A percentile compares a stretch with the other conserved stretches of the same genome.
phyloP scores from a whole-genome alignment of 2,113 vertebrate genomes.

The Callipepla californica region DNA sequence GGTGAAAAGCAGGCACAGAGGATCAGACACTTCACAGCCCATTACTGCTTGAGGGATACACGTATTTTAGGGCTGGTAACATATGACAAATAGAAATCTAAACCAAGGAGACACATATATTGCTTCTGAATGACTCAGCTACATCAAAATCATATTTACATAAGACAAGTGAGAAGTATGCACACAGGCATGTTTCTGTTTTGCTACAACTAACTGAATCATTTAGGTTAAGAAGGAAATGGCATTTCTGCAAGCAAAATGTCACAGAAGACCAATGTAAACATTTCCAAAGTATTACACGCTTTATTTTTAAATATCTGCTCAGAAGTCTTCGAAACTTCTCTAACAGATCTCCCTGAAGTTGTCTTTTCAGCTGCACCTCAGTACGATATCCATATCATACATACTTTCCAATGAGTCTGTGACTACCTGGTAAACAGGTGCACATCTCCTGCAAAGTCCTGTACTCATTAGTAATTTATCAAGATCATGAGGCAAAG shows the following conservation, averaged over 20 bases:
- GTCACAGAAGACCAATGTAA: neutral
- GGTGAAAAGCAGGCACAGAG: neutral
- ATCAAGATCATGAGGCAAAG: neutral
- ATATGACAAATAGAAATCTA: neutral
- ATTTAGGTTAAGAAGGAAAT: neutral
- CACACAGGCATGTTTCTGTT: neutral
- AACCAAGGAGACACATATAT: neutral
- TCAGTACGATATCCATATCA: neutral
- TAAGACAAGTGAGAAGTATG: neutral
- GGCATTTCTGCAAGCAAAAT: neutral
- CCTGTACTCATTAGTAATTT: neutral
- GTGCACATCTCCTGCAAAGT: neutral
- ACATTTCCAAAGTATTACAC: neutral
- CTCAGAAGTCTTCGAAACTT: neutral
- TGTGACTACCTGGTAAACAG: neutral
- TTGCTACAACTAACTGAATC: constrained; percentile 20
- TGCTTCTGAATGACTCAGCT: constrained; percentile 6
- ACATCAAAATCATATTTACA: neutral
- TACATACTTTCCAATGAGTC: neutral
- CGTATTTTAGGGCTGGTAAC: neutral
- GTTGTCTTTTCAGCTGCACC: neutral
- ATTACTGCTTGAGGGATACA: constrained; percentile 2
- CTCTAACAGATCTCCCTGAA: neutral
- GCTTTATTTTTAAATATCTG: neutral
- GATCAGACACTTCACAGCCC: neutral